These are phyloP conservation scores for Eubucco bourcierii DNA, from an alignment of 2,113 vertebrate species.

Conservation along the genomic window DNA sequence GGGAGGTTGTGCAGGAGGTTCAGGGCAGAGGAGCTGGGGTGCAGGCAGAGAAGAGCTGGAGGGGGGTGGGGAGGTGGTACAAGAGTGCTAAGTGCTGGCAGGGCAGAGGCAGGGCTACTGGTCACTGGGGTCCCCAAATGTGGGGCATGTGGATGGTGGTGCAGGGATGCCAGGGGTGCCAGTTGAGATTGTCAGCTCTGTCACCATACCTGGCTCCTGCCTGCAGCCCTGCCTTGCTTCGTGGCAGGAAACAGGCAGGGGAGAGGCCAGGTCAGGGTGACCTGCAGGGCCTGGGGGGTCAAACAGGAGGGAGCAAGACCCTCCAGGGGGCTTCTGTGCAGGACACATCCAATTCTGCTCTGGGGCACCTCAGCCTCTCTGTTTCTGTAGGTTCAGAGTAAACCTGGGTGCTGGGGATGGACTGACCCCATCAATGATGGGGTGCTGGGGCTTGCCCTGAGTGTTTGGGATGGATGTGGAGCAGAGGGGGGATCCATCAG, in stretches of 20 bases:
- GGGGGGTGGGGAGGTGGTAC: not conserved
- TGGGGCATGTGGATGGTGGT: accelerated
- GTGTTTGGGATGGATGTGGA: not conserved
- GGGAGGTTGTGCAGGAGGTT: not conserved
- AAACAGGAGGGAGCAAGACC: accelerated
- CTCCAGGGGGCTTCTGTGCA: accelerated
- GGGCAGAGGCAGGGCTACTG: not conserved
- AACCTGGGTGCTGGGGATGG: not conserved
- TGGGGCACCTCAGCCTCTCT: accelerated
- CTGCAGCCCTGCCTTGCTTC: not conserved
- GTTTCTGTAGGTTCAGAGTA: accelerated
- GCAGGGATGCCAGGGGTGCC: not conserved
- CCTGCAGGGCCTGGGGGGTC: not conserved
- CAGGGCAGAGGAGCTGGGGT: not conserved
- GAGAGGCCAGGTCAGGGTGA: not conserved
- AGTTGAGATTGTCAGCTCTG: not conserved
- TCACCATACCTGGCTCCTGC: not conserved
- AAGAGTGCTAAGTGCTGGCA: not conserved
- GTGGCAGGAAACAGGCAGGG: conserved; percentile 53
- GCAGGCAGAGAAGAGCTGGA: not conserved
- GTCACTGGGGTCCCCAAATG: not conserved
- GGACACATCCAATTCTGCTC: not conserved
- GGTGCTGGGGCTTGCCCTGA: not conserved
- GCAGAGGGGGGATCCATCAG: not conserved
- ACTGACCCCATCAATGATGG: accelerated